Evolutionary conservation across 2,888 invertebrate genomes (phyloP).

Genomic region (Cryptocephalus moraei): DNA sequence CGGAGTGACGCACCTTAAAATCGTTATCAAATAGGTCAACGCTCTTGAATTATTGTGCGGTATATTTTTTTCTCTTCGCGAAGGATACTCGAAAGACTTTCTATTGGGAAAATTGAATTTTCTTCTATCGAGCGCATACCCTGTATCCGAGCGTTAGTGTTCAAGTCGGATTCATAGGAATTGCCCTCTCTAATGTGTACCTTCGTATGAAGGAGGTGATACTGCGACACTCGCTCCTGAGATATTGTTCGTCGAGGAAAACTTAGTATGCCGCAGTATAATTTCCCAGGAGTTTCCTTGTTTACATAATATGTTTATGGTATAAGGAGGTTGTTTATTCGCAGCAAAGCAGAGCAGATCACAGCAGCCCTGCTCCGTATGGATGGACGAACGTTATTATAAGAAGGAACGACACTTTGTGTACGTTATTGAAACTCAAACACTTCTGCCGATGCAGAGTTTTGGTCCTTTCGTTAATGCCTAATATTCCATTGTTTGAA

Average conservation of each 20-base stretch:
- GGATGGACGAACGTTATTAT: constrained; percentile 5
- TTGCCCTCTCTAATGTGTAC: constrained; percentile 9
- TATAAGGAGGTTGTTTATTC: constrained; percentile 22
- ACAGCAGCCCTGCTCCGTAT: neutral
- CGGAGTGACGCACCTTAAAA: no score
- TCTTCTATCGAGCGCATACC: no score
- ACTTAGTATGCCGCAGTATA: constrained; percentile 1
- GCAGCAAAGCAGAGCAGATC: constrained; percentile 1
- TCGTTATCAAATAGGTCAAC: no score
- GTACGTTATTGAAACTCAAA: neutral
- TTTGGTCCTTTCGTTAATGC: neutral
- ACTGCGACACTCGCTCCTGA: neutral
- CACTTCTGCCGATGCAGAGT: neutral
- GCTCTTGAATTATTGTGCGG: no score
- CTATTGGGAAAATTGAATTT: no score
- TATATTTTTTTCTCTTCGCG: no score
- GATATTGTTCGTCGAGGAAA: neutral
- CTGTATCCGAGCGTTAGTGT: no score
- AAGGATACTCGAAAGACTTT: no score
- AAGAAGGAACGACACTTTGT: neutral
- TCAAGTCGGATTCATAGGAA: no score
- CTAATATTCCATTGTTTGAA: constrained; percentile 1
- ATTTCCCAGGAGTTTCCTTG: constrained; percentile 17
- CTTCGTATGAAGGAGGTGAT: constrained; percentile 2
- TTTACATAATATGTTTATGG: constrained; percentile 40